Evolutionary conservation across 2,113 vertebrate species (phyloP).

Genomic region (Urocitellus parryii): DNA sequence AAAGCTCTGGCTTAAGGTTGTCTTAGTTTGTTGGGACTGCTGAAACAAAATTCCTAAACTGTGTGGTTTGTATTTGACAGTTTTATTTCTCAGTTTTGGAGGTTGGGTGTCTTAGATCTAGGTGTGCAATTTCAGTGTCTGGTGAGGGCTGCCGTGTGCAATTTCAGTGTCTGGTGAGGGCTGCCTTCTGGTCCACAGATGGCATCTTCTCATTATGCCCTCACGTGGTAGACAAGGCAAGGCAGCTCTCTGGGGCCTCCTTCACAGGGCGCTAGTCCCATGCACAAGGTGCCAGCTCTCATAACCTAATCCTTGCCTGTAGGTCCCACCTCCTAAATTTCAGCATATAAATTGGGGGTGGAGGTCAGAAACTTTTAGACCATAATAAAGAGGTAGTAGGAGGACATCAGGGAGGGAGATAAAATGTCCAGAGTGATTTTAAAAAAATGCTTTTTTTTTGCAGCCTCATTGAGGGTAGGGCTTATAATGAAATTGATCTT

Average conservation of each 20-base stretch:
- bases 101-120: background rate
- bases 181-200: background rate
- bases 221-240: background rate
- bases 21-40: background rate
- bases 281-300: background rate
- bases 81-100: background rate
- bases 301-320: background rate
- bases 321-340: background rate
- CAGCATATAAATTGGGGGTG: background rate
- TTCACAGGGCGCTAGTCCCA: background rate
- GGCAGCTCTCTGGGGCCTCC: background rate
- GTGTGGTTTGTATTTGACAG: background rate
- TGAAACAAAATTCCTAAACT: background rate
- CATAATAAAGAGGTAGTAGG: background rate
- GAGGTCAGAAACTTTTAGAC: background rate
- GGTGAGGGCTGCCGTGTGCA: background rate
- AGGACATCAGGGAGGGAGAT: background rate
- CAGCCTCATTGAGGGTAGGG: background rate
- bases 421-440: background rate
- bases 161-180: background rate
- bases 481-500: background rate
- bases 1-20: background rate
- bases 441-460: conserved; percentile 35
- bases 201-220: background rate
- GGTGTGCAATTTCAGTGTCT: background rate